These are phyloP conservation scores for Clepsis dumicolana DNA, from an alignment of 2,888 invertebrate species.

Conservation along the genomic window DNA sequence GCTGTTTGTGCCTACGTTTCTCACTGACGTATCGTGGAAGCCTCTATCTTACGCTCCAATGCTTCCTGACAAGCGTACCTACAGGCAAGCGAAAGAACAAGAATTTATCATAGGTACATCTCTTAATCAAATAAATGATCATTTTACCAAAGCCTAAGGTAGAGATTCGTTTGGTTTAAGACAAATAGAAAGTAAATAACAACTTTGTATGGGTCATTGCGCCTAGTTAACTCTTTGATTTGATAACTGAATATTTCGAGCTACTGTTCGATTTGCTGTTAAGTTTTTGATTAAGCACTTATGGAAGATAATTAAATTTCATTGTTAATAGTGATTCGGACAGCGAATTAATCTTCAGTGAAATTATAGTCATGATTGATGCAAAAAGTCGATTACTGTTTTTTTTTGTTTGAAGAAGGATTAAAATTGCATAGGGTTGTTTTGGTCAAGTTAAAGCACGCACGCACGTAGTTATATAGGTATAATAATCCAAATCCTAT, in stretches of 20 bases:
- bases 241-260: constrained; percentile 51
- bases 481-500: too few relatives aligned
- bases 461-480: too few relatives aligned
- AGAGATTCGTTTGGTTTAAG: not conserved
- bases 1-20: constrained; percentile 4
- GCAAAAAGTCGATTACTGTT: not conserved
- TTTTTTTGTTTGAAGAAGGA: too few relatives aligned
- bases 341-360: constrained; percentile 21
- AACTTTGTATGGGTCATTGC: constrained; percentile 53
- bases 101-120: constrained; percentile 14
- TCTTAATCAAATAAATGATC: not conserved
- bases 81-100: constrained; percentile 42
- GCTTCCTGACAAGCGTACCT: constrained; percentile 58
- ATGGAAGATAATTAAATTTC: constrained; percentile 45
- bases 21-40: constrained; percentile 66
- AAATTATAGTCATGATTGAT: constrained; percentile 21
- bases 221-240: constrained; percentile 55
- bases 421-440: too few relatives aligned
- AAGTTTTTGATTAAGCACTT: constrained; percentile 47
- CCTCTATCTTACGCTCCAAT: constrained; percentile 63
- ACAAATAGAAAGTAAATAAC: constrained; percentile 22
- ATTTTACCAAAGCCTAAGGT: not conserved
- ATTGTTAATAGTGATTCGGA: constrained; percentile 34
- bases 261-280: constrained; percentile 55
- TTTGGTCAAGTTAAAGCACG: too few relatives aligned